A percentile compares a stretch with the other conserved stretches of the same genome.
These are phyloP conservation scores for Romanogobio albipinnatus DNA, from an alignment of 2,113 vertebrate species.

Conservation along the genomic window DNA sequence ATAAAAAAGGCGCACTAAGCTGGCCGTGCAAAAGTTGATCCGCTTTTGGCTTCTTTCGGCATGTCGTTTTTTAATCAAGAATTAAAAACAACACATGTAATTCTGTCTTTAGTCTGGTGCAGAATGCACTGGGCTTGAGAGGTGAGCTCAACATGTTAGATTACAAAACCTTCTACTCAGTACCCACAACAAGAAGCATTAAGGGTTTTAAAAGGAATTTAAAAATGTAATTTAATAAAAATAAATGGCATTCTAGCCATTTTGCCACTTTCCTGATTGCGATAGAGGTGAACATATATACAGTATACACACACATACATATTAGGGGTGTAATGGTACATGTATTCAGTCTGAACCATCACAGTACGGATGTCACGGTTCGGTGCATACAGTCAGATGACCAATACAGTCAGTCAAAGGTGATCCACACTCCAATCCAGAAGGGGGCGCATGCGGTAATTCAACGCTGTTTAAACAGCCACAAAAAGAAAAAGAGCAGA, in stretches of 20 bases:
- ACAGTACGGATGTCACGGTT: too few species aligned
- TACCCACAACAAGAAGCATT: not conserved
- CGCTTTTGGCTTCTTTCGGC: constrained; percentile 25
- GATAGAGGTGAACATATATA: too few species aligned
- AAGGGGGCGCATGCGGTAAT: too few species aligned
- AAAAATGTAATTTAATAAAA: not conserved
- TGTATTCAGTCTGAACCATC: too few species aligned
- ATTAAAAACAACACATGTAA: constrained; percentile 18
- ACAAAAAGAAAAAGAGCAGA: too few species aligned
- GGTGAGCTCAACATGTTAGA: not conserved
- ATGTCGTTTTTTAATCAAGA: constrained; percentile 21
- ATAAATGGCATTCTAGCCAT: not conserved
- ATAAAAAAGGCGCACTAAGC: constrained; percentile 11
- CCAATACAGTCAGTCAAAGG: too few species aligned
- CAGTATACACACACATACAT: too few species aligned
- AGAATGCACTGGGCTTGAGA: constrained; percentile 21
- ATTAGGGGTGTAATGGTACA: too few species aligned
- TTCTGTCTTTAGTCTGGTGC: not conserved
- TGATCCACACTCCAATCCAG: too few species aligned
- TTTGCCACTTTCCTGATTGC: not conserved
- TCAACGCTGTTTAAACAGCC: too few species aligned
- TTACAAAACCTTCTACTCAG: not conserved
- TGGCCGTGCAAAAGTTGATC: constrained; percentile 37
- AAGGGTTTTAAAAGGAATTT: not conserved
- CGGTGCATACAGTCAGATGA: too few species aligned